Conservation (phyloP, 1,140 invertebrate species). For the Belonocnema kinseyi region DNA sequence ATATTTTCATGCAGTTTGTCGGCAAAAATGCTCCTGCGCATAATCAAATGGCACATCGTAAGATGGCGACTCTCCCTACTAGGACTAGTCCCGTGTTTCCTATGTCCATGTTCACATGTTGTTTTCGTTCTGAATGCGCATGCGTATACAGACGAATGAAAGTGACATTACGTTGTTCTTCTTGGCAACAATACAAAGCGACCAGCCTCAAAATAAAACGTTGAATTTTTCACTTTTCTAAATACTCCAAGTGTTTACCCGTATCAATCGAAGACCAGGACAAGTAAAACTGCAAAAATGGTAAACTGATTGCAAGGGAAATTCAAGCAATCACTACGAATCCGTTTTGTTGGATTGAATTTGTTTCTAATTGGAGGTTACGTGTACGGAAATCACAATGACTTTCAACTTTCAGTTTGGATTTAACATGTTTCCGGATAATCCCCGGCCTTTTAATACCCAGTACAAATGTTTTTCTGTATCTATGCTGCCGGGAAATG, state of each 20-base stretch:
- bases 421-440: conserved; percentile 90
- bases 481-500: conserved; percentile 95
- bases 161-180: no score
- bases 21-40: no score
- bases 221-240: not conserved
- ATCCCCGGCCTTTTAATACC: conserved; percentile 87
- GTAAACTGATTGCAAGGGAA: not conserved
- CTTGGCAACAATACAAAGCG: no score
- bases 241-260: not conserved
- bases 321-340: not conserved
- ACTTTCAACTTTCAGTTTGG: conserved; percentile 81
- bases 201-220: not conserved
- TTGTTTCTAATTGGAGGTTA: conserved; percentile 40
- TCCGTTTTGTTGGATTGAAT: conserved; percentile 10
- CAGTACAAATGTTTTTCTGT: conserved; percentile 95
- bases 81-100: no score
- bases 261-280: not conserved
- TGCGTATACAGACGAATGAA: no score
- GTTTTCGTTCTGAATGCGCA: no score
- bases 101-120: no score
- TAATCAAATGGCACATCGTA: no score
- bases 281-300: conserved; percentile 12
- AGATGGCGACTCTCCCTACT: no score
- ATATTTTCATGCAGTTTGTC: no score
- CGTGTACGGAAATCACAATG: conserved; percentile 45